A percentile compares a stretch with the other conserved stretches of the same genome.
These are phyloP conservation scores for Agonopterix subpropinquella DNA, from an alignment of 2,888 invertebrate genomes.

Conservation along the genomic window DNA sequence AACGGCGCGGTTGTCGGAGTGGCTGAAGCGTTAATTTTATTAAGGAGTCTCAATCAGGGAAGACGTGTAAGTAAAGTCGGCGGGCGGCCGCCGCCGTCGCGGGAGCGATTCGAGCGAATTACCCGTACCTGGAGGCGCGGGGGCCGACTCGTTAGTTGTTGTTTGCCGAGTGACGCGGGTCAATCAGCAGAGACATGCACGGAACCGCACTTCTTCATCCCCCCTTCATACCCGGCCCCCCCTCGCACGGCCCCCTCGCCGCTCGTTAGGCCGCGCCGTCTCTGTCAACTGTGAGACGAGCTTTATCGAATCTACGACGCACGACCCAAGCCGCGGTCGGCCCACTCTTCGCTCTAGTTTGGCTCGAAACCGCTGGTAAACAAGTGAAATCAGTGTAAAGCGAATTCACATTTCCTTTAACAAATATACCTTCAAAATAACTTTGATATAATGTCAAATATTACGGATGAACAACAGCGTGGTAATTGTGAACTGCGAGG, in stretches of 20 bases:
- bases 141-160: conserved; percentile 74
- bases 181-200: conserved; percentile 76
- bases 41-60: conserved; percentile 71
- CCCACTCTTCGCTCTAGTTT: conserved; percentile 66
- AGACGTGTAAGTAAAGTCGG: conserved; percentile 60
- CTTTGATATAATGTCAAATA: background rate
- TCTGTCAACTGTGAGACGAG: conserved; percentile 73
- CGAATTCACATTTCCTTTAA: conserved; percentile 53
- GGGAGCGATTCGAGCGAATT: conserved; percentile 65
- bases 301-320: conserved; percentile 76
- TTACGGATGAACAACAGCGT: too few species aligned
- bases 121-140: conserved; percentile 67
- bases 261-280: conserved; percentile 70
- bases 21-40: conserved; percentile 68
- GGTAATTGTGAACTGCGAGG: too few species aligned
- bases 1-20: conserved; percentile 63
- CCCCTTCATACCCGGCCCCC: conserved; percentile 22
- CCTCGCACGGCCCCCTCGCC: conserved; percentile 32
- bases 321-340: conserved; percentile 65
- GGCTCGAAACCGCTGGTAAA: conserved; percentile 67
- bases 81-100: conserved; percentile 57
- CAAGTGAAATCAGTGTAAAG: conserved; percentile 70
- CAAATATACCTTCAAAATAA: conserved; percentile 11
- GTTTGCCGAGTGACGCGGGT: conserved; percentile 76
- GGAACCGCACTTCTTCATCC: conserved; percentile 74